A percentile compares a stretch with the other conserved stretches of the same genome.
These are phyloP conservation scores for Lydus trimaculatus DNA, from an alignment of 2,888 invertebrate species.

Conservation along the genomic window DNA sequence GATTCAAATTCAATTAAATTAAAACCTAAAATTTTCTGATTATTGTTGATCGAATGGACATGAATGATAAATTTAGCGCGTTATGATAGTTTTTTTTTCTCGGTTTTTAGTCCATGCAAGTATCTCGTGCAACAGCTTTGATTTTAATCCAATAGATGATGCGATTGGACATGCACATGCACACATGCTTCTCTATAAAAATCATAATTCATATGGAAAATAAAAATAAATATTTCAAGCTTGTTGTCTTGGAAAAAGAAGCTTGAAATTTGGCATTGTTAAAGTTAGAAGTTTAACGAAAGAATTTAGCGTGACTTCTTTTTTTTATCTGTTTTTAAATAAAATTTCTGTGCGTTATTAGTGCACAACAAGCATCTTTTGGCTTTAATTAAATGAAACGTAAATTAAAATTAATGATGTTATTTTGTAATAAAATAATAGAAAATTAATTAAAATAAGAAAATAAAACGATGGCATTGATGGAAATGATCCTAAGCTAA, in stretches of 20 bases:
- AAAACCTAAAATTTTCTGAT: neutral
- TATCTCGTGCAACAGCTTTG: neutral
- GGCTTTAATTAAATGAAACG: constrained; percentile 48
- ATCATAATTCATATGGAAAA: neutral
- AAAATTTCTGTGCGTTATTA: constrained; percentile 4
- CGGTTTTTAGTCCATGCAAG: neutral
- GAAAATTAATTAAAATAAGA: constrained; percentile 36
- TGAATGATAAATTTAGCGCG: constrained; percentile 20
- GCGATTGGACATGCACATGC: constrained; percentile 1
- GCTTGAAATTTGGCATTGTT: neutral
- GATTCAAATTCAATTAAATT: neutral
- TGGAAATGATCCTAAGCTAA: constrained; percentile 46
- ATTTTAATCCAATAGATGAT: neutral
- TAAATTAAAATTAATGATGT: constrained; percentile 31
- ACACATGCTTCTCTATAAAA: neutral
- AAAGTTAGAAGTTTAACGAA: neutral
- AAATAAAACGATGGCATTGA: constrained; percentile 27
- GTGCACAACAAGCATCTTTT: constrained; percentile 58
- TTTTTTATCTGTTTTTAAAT: neutral
- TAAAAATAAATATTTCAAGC: neutral
- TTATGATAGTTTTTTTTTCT: neutral
- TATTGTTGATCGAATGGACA: constrained; percentile 10
- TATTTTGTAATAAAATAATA: constrained; percentile 30
- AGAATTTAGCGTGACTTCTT: neutral
- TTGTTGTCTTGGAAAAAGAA: neutral